phyloP scores from a whole-genome alignment of 2,888 invertebrate species.

The Pyrgus malvae region DNA sequence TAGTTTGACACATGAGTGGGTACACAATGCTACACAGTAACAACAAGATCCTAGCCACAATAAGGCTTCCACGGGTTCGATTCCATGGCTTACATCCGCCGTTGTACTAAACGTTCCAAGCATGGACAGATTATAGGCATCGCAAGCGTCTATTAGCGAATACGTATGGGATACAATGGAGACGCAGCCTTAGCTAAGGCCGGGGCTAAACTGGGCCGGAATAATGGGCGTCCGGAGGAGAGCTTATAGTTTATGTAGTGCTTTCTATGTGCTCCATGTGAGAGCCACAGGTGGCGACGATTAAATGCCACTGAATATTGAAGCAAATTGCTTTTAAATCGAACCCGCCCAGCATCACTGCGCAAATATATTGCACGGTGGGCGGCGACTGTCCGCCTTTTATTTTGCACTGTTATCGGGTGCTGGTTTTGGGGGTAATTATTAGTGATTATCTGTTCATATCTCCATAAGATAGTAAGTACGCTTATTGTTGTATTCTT shows the following conservation, averaged over 20 bases:
- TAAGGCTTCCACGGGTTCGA: background rate
- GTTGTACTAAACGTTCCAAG: background rate
- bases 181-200: slow-evolving; percentile 22
- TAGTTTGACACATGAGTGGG: too few relatives aligned
- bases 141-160: slow-evolving; percentile 17
- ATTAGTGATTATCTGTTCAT: too few relatives aligned
- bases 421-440: background rate
- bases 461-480: too few relatives aligned
- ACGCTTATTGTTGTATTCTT: too few relatives aligned
- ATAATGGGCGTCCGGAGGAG: slow-evolving; percentile 21
- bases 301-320: slow-evolving; percentile 21
- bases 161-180: slow-evolving; percentile 11
- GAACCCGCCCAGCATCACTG: slow-evolving; percentile 7
- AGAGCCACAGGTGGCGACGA: slow-evolving; percentile 25
- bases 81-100: background rate
- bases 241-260: slow-evolving; percentile 24
- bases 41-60: too few relatives aligned
- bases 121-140: slow-evolving; percentile 9
- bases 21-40: too few relatives aligned
- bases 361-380: slow-evolving; percentile 1
- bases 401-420: background rate
- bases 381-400: background rate
- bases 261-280: slow-evolving; percentile 19
- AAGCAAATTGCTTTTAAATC: slow-evolving; percentile 26
- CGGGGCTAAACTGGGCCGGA: slow-evolving; percentile 15